Evolutionary conservation across 2,113 vertebrate genomes (phyloP).

Genomic region (Gallinago jamesoni): DNA sequence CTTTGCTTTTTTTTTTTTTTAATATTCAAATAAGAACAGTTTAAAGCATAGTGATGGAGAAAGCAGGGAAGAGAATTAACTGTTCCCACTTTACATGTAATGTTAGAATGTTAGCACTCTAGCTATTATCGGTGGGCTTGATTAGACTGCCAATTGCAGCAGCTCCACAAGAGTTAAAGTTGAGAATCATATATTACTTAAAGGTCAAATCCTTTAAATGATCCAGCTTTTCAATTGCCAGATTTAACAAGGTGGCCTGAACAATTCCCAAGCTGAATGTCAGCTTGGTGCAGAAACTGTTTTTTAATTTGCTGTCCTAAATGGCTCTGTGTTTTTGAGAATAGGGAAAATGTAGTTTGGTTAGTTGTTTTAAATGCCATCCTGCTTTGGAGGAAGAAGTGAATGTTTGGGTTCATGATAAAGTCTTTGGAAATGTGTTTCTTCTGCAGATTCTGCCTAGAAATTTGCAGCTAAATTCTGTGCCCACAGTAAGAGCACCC

Average conservation of each 20-base stretch:
- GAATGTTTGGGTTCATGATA: not conserved
- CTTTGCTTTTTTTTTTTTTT: not conserved
- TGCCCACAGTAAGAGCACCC: not conserved
- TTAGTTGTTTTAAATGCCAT: not conserved
- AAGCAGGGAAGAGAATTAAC: not conserved
- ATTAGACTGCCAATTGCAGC: not conserved
- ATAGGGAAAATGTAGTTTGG: not conserved
- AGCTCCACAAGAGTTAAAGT: not conserved
- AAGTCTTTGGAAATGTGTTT: not conserved
- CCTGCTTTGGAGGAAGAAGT: not conserved
- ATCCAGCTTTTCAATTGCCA: not conserved
- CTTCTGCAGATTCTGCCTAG: not conserved
- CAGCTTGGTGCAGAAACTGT: not conserved
- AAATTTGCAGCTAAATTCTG: not conserved
- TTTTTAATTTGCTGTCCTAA: not conserved
- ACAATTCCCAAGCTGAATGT: not conserved
- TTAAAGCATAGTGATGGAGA: not conserved
- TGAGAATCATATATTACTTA: not conserved
- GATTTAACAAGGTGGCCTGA: not conserved
- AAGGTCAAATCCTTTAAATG: constrained; percentile 7
- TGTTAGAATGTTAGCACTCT: not conserved
- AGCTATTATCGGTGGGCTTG: not conserved
- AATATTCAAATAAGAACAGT: not conserved
- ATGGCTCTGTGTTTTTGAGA: not conserved
- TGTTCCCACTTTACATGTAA: not conserved